Evolutionary conservation across 2,113 vertebrate species (phyloP), one percentile per base, ranked within the genome.

Genomic region (Phaetusa simplex): DNA sequence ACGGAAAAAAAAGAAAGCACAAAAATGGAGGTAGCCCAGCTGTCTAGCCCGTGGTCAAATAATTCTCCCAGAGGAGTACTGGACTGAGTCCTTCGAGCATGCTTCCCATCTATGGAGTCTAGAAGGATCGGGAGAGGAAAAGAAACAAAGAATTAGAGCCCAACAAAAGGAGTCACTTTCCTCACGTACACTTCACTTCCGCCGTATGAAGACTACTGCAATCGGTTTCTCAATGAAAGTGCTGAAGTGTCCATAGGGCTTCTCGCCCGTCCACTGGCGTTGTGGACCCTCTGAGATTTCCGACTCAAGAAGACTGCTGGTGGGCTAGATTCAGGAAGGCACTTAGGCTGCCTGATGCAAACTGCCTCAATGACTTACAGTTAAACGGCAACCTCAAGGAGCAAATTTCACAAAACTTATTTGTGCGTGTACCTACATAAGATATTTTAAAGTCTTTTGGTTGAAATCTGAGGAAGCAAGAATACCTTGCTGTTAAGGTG

Each of bases 101-200:
- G 97, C 66, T 98, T 98, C 65, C 98, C 98, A 91, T 98, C 98
- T 93, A 98, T 97, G 61, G 96, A 98, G 81, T 98, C 98, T 97
- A 80, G 59, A 94, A 91, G 58, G 55, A 70, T 93, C 30, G 19
- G 49, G 32, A 89, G 72, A 88, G 47, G 15, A 82, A 93, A 80
- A 90, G 36, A 85, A 85, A 89, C 5, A 66, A 78, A 52, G 47
- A 86, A 62, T 83, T 82, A 86, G 87, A 90, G 36, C n/a, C 62
- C 62, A 56, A 38, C 13, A 62, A 74, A 61, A 64, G 26, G 24
- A 52, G 8, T 58, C 50, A 19, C 8, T 82, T 52, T 64, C 64
- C 72, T 89, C 81, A 82, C 26, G 81, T 16, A 58, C n/a, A 22
- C 20, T 85, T 92, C 36, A 43, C 18, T 36, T 23, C 14, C 81